Conservation (phyloP, 2,888 invertebrate species). For the Slavum lentiscoides region DNA sequence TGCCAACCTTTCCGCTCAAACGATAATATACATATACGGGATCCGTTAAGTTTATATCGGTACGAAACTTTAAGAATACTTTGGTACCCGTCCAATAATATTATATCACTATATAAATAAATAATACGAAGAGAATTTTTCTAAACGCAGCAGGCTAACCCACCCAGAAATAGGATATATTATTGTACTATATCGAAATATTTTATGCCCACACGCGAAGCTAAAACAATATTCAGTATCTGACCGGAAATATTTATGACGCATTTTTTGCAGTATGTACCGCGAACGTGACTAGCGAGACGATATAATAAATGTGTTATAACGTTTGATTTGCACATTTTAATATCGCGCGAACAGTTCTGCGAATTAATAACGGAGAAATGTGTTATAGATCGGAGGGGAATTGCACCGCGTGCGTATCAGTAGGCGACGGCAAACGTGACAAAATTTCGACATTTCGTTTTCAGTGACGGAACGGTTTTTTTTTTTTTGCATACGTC, state of each 20-base stretch:
- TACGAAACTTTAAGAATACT: background rate
- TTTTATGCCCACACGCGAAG: constrained; percentile 2
- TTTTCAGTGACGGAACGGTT: background rate
- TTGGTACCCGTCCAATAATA: constrained; percentile 9
- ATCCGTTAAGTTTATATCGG: background rate
- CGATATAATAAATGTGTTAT: background rate
- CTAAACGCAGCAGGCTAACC: constrained; percentile 8
- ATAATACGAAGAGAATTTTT: background rate
- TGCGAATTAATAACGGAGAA: constrained; percentile 23
- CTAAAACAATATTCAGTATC: background rate
- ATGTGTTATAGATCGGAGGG: background rate
- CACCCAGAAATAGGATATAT: constrained; percentile 23
- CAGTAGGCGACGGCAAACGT: constrained; percentile 18
- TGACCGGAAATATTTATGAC: constrained; percentile 44
- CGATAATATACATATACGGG: too few relatives aligned
- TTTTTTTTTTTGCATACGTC: background rate
- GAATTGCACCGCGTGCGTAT: background rate
- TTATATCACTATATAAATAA: background rate
- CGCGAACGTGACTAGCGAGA: constrained; percentile 24
- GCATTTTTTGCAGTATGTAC: background rate
- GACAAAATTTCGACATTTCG: constrained; percentile 17
- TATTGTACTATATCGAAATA: constrained; percentile 1
- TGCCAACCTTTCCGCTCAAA: too few relatives aligned
- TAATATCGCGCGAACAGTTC: constrained; percentile 20
- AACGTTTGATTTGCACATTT: background rate